phyloP scores from a whole-genome alignment of 2,888 invertebrate genomes.

The Prionchulus punctatus region DNA sequence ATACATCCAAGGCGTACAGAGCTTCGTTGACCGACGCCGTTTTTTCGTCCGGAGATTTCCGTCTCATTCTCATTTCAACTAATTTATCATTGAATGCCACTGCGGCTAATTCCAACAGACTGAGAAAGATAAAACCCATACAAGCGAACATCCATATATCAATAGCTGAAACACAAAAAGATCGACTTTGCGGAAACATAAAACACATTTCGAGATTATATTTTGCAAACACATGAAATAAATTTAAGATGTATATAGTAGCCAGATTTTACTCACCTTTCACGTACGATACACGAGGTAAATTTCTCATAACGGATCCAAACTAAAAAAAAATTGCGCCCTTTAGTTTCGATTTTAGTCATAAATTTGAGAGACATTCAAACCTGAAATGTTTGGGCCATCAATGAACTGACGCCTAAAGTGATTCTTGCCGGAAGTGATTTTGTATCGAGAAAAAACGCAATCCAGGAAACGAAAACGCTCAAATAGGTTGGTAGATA shows the following conservation, averaged over 20 bases:
- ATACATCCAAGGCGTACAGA: no score
- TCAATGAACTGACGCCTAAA: slow-evolving; percentile 1
- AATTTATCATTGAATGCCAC: slow-evolving; percentile 10
- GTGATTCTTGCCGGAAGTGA: slow-evolving; percentile 8
- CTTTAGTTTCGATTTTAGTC: no score
- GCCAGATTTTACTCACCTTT: no score
- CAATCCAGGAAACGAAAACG: slow-evolving; percentile 8
- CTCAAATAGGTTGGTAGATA: slow-evolving; percentile 5
- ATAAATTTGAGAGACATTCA: no score
- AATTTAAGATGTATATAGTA: no score
- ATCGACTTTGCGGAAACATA: neutral
- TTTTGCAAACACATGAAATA: no score
- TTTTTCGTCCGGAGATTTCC: neutral
- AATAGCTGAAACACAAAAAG: slow-evolving; percentile 4
- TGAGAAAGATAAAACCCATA: slow-evolving; percentile 7
- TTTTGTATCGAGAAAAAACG: slow-evolving; percentile 4
- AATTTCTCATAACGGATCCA: slow-evolving; percentile 2
- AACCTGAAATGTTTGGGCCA: slow-evolving; percentile 1
- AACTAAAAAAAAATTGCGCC: no score
- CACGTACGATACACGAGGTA: slow-evolving; percentile 5
- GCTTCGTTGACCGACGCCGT: neutral
- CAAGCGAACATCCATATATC: slow-evolving; percentile 11
- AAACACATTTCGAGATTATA: no score
- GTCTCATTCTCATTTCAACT: neutral
- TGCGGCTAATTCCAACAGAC: slow-evolving; percentile 6